Evolutionary conservation across 1,140 invertebrate genomes (phyloP), one percentile per base, ranked within the genome.

Genomic region (Camponotus pennsylvanicus): DNA sequence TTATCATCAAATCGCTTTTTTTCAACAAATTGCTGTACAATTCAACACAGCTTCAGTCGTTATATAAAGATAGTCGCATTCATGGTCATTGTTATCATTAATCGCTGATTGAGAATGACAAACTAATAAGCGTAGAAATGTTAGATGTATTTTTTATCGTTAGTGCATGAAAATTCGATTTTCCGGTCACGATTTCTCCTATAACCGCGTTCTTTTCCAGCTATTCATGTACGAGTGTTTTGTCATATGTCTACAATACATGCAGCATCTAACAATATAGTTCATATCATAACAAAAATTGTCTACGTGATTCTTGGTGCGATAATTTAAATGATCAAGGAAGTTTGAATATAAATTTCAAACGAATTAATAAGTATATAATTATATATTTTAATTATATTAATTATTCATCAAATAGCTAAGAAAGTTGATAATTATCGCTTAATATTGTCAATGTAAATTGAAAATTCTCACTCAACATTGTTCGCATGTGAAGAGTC

Each of bases 311-410:
- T 2, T 71, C 40, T 61, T 40, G 61, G 73, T 82, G 49, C 55
- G 40, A 34, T 82, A 82, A 82, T 63, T 83, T 57, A 7, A 63
- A 83, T 27, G n/a, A 49, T 11, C 27, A n/a, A 83, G 67, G 79
- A 83, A 83, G 69, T 73, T 18, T 27, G 27, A 27, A 27, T 27
- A 27, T 27, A 27, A 57, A 71, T 52, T 52, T 71, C 2, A 5
- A 75, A 75, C 32, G 6, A 40, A 34, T 75, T 75, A 9, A 40
- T 59, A 59, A 9, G 8, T 0, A 21, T n/a, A 21, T n/a, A 21
- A 59, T 59, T 59, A 59, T n/a, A 59, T 52, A 27, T 27, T 27
- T 49, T 3, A 13, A 49, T 49, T 49, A 59, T 2, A 4, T 11
- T 55, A 42, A 59, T 57, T 57, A 37, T 73, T 73, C 34, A 37